phyloP scores from a whole-genome alignment of 2,113 vertebrate genomes.

The Origma solitaria region DNA sequence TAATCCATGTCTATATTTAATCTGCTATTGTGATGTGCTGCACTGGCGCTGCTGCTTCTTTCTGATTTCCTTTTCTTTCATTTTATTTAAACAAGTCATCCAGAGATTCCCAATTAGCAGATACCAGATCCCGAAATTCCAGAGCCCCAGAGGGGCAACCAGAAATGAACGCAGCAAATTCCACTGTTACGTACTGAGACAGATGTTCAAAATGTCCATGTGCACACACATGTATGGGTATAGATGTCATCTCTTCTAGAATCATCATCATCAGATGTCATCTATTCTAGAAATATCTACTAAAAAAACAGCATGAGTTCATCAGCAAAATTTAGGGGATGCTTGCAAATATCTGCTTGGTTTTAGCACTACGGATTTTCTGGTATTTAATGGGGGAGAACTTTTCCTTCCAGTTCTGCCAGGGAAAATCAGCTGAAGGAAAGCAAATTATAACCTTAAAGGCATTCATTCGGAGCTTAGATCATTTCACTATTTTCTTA shows the following conservation, averaged over 20 bases:
- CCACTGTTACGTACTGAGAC: not conserved
- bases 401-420: not conserved
- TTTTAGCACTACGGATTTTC: not conserved
- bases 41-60: not conserved
- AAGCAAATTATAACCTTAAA: not conserved
- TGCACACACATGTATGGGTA: not conserved
- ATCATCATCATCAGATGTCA: not conserved
- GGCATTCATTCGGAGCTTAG: not conserved
- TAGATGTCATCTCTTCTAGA: not conserved
- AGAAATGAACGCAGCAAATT: not conserved
- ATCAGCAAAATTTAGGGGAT: not conserved
- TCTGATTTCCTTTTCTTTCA: not conserved
- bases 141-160: not conserved
- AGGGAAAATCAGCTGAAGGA: not conserved
- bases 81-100: slow-evolving; percentile 2
- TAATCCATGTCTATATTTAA: slow-evolving; percentile 80
- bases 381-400: not conserved
- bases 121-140: not conserved
- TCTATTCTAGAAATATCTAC: not conserved
- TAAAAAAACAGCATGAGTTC: not conserved
- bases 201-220: not conserved
- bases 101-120: not conserved
- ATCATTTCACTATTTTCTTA: not conserved
- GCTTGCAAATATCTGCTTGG: not conserved
- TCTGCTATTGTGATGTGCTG: slow-evolving; percentile 35